A percentile compares a stretch with the other conserved stretches of the same genome.
These are phyloP conservation scores for Cataglyphis altisquamis DNA, from an alignment of 2,888 invertebrate species.

Conservation along the genomic window DNA sequence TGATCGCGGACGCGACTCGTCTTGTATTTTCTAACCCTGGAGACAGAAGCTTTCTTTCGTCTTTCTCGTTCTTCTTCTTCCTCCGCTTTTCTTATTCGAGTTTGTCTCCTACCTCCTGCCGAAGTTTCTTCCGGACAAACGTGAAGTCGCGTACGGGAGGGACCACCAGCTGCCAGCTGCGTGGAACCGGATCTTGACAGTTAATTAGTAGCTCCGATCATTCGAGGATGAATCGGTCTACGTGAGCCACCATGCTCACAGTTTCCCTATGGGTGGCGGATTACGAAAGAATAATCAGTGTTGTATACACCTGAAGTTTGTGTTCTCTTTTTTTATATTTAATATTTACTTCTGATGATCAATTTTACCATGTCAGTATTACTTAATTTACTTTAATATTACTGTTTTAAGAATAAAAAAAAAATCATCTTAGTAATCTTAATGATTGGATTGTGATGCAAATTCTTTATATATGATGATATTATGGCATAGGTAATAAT, in stretches of 20 bases:
- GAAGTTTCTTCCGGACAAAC: conserved; percentile 49
- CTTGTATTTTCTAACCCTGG: conserved; percentile 22
- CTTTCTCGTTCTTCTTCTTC: neutral
- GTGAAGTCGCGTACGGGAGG: conserved; percentile 45
- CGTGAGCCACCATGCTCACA: conserved; percentile 49
- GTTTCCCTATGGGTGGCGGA: conserved; percentile 57
- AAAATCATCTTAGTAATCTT: neutral
- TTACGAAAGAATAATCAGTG: conserved; percentile 42
- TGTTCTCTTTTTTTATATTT: neutral
- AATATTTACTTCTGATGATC: neutral
- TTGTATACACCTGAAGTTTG: neutral
- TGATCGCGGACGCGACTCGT: neutral
- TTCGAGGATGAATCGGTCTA: conserved; percentile 78
- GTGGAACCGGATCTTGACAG: conserved; percentile 80
- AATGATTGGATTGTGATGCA: neutral
- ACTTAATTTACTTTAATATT: neutral
- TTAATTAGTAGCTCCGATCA: conserved; percentile 80
- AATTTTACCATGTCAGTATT: neutral
- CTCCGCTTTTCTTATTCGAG: conserved; percentile 12
- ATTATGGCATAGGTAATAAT: neutral
- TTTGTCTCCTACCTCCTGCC: conserved; percentile 28
- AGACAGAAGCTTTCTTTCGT: neutral
- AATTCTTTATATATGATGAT: neutral
- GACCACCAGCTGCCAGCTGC: conserved; percentile 76
- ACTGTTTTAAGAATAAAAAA: neutral